Percentiles rank a stretch among this genome's conserved stretches.
Evolutionary conservation across 2,888 invertebrate species (phyloP).

Genomic region (Ectropis crepuscularia): DNA sequence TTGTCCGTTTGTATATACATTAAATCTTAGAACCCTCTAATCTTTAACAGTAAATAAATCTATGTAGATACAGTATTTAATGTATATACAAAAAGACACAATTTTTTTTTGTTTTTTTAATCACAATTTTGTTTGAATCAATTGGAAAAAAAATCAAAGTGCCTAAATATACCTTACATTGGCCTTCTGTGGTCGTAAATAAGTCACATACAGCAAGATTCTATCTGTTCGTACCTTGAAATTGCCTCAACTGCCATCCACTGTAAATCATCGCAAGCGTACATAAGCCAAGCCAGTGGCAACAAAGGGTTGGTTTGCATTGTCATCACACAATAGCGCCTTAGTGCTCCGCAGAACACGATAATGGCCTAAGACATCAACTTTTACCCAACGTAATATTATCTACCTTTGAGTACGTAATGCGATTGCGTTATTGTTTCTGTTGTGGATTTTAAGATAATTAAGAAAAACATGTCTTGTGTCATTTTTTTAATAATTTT

Average conservation of each 20-base stretch:
- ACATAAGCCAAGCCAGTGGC: conserved; percentile 53
- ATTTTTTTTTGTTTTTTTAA: too few relatives aligned
- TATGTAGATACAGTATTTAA: too few relatives aligned
- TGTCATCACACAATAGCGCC: conserved; percentile 64
- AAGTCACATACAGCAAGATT: too few relatives aligned
- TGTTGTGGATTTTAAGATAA: neutral
- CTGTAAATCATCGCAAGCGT: conserved; percentile 40
- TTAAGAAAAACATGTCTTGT: neutral
- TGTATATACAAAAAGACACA: too few relatives aligned
- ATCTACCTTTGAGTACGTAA: conserved; percentile 23
- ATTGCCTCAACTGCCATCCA: conserved; percentile 3
- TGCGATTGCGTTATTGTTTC: conserved; percentile 17
- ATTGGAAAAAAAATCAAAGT: too few relatives aligned
- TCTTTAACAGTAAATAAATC: too few relatives aligned
- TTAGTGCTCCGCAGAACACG: conserved; percentile 48
- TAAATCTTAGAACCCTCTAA: too few relatives aligned
- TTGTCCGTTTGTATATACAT: too few relatives aligned
- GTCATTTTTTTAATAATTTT: too few relatives aligned
- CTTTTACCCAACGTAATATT: conserved; percentile 31
- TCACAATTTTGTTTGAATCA: too few relatives aligned
- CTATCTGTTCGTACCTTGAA: neutral
- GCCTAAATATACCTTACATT: too few relatives aligned
- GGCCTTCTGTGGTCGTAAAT: too few relatives aligned
- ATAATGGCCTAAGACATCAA: conserved; percentile 56
- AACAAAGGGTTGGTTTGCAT: conserved; percentile 72